Base-by-base conservation (phyloP, 2,888 invertebrate species). In the Torymus aiolomorphi region DNA sequence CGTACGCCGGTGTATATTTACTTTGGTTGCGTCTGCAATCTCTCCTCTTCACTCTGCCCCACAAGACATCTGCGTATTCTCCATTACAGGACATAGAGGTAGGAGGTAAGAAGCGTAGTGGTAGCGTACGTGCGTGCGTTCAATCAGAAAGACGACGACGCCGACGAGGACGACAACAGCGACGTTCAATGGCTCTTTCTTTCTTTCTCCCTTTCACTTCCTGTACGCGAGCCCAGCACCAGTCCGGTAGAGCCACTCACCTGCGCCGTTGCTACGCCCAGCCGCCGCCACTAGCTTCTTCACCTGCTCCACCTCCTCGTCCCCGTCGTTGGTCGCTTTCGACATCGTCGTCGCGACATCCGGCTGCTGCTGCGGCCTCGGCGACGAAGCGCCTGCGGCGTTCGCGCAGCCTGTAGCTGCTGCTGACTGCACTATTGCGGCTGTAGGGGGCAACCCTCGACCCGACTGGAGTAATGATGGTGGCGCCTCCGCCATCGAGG, bases 401-500 rank as follows among this genome's bases (percentile, higher is more conserved):
- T 20, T 78, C 81, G 59, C 70, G 76, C 73, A 77, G 76, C 77
- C 78, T 69, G 62, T 80, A 80, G 66, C 79, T 76, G 73, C 82
- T 80, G 75, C 77, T 78, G 72, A 80, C 59, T 24, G 54, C 20
- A 67, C 72, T 72, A 61, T 66, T 65, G 49, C 71, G 66, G 76
- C 70, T 76, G 66, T 76, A 70, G 59, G 67, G 76, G 77, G 82
- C 82, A 82, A 82, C 82, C 82, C 80, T 81, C 81, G 80, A 65
- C 74, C 81, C 82, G 77, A 42, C 42, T 42, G 42, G 42, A 42
- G 42, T 42, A 10, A 8, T 42, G 42, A 42, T 42, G 42, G 42
- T 42, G 42, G 42, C 42, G 42, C 42, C 42, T 42, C 42, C 42
- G 42, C 94, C 93, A 94, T 93, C 85, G 95, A 92, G 83, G 94